Conservation (phyloP, 2,113 vertebrate genomes). For the Trematomus loennbergii region DNA sequence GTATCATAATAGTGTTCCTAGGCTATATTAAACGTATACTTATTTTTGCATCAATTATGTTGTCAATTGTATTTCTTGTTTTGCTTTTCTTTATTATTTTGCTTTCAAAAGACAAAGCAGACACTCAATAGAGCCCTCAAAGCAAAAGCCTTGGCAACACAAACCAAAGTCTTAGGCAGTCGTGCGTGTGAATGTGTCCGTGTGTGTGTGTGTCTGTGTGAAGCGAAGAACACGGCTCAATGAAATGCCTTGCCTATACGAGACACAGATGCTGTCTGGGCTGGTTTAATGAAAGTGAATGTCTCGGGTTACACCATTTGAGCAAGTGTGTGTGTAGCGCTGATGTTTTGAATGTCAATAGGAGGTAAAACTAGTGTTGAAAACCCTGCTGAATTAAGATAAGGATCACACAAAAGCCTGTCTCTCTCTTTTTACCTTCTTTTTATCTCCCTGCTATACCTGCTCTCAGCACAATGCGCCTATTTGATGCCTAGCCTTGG, state of each 20-base stretch:
- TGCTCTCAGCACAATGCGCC: constrained; percentile 64
- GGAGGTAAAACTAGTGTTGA: constrained; percentile 80
- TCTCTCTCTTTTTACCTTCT: constrained; percentile 57
- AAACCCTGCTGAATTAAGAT: constrained; percentile 83
- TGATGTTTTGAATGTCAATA: constrained; percentile 84
- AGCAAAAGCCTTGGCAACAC: constrained; percentile 54
- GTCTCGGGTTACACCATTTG: constrained; percentile 78
- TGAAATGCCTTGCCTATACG: constrained; percentile 70
- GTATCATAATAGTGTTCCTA: neutral
- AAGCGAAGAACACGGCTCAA: constrained; percentile 61
- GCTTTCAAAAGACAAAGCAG: constrained; percentile 46
- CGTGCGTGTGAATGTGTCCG: neutral
- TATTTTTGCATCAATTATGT: constrained; percentile 15
- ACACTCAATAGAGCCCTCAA: constrained; percentile 38
- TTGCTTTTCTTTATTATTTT: constrained; percentile 19
- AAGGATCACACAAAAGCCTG: constrained; percentile 81
- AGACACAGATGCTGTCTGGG: constrained; percentile 76
- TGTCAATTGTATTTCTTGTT: neutral
- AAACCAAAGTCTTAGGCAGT: constrained; percentile 44
- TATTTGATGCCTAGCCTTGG: constrained; percentile 60
- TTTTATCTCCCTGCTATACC: constrained; percentile 45
- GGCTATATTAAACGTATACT: constrained; percentile 21
- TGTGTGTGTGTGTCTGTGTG: constrained; percentile 3
- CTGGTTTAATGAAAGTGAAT: constrained; percentile 79
- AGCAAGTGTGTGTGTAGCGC: constrained; percentile 54